These are phyloP conservation scores for Myotis davidii DNA, from an alignment of 2,113 vertebrate species.

Conservation along the genomic window DNA sequence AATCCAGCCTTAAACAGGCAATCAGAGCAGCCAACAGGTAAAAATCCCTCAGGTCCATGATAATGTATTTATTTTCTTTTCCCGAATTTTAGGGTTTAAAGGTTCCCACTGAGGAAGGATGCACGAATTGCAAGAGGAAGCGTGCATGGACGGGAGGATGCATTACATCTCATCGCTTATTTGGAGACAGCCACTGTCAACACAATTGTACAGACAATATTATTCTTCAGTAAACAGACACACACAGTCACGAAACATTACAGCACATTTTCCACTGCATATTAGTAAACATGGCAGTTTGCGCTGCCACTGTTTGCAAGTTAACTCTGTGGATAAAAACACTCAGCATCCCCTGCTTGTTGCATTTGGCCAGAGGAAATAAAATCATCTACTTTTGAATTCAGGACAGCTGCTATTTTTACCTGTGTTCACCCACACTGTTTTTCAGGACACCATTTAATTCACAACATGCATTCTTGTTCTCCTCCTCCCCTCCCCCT, in stretches of 20 bases:
- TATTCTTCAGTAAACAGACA: slow-evolving; percentile 84
- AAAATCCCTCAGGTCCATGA: slow-evolving; percentile 99
- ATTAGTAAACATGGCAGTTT: slow-evolving; percentile 78
- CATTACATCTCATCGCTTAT: slow-evolving; percentile 89
- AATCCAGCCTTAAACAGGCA: slow-evolving; percentile 97
- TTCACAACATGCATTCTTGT: slow-evolving; percentile 67
- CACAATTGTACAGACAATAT: slow-evolving; percentile 92
- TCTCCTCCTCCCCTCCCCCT: slow-evolving; percentile 50
- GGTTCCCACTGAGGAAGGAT: slow-evolving; percentile 84
- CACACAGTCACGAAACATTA: slow-evolving; percentile 76
- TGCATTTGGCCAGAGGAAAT: slow-evolving; percentile 74
- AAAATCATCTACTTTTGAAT: slow-evolving; percentile 82
- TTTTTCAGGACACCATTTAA: slow-evolving; percentile 74
- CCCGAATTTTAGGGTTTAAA: slow-evolving; percentile 86
- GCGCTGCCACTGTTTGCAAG: slow-evolving; percentile 69
- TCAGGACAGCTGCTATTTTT: slow-evolving; percentile 77
- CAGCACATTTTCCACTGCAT: slow-evolving; percentile 75
- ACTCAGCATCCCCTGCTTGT: slow-evolving; percentile 70
- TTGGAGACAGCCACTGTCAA: slow-evolving; percentile 92
- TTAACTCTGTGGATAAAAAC: slow-evolving; percentile 79
- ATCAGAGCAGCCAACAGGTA: slow-evolving; percentile 97
- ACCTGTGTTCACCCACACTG: slow-evolving; percentile 72
- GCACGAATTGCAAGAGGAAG: slow-evolving; percentile 85
- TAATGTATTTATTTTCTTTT: slow-evolving; percentile 89
- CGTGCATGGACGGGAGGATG: slow-evolving; percentile 88